Conservation (phyloP, 2,113 vertebrate genomes). For the Xiphophorus maculatus region DNA sequence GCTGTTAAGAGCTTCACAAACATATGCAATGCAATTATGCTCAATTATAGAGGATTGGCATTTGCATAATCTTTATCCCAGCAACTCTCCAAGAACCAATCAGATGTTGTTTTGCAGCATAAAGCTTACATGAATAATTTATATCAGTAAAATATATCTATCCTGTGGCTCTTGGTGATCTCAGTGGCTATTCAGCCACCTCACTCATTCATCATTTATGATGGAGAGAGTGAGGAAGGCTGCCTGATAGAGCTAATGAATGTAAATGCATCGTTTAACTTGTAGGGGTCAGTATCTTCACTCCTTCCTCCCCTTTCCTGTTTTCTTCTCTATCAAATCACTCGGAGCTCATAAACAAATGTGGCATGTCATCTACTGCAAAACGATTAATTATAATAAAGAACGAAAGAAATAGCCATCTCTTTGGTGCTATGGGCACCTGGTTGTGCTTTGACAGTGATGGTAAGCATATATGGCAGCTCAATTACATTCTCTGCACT, state of each 20-base stretch:
- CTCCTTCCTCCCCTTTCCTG: conserved; percentile 50
- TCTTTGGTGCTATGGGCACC: conserved; percentile 65
- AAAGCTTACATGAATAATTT: conserved; percentile 73
- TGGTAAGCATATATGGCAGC: conserved; percentile 79
- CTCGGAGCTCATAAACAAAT: conserved; percentile 72
- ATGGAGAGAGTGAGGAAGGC: conserved; percentile 69
- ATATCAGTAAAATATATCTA: conserved; percentile 68
- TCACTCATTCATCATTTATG: conserved; percentile 75
- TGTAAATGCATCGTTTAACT: conserved; percentile 69
- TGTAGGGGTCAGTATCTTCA: conserved; percentile 70
- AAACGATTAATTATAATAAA: conserved; percentile 78
- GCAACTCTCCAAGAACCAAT: conserved; percentile 70
- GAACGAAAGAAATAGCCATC: conserved; percentile 70
- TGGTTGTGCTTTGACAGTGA: conserved; percentile 77
- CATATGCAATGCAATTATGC: conserved; percentile 75
- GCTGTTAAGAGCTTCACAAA: conserved; percentile 70
- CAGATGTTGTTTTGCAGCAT: conserved; percentile 65
- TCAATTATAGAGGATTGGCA: conserved; percentile 74
- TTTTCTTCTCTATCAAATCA: conserved; percentile 73
- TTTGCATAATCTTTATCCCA: conserved; percentile 78
- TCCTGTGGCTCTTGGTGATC: conserved; percentile 64
- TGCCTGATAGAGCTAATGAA: conserved; percentile 74
- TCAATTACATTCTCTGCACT: conserved; percentile 74
- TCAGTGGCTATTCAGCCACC: conserved; percentile 59
- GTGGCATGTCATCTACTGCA: conserved; percentile 75